Evolutionary conservation across 2,797 vertebrate species (phyloP), one percentile per base, ranked within the genome.

Genomic region (Sternarchorhynchus goeldii): DNA sequence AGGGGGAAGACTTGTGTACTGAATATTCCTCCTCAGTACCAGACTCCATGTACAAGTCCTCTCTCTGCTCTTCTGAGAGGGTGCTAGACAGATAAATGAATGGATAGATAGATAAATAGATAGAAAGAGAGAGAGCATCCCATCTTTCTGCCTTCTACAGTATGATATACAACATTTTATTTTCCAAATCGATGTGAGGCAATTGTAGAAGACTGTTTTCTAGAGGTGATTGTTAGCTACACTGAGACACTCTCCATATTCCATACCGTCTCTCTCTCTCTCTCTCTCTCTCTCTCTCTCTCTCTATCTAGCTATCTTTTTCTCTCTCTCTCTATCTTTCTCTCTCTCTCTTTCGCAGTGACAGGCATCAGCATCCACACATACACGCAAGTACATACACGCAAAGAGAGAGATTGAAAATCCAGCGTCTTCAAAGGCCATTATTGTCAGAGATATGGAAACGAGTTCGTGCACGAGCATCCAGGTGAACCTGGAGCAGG

Each of bases 1-100:
- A 92, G 93, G 92, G 93, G 92, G 91, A 91, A 92, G 86, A 86
- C 85, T 89, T 92, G 91, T 75, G 90, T 87, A 86, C 83, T 83
- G 82, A 12, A 90, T 89, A 86, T 14, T 17, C 65, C 70, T 3
- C 18, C 41, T 82, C 58, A 20, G 34, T n/a, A 18, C 6, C 45
- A 16, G 29, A 32, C 14, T 53, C 36, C 64, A 17, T 6, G 32
- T 65, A 57, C 18, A 16, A 55, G 29, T 16, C 45, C 21, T 31
- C 41, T 70, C 25, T 64, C 18, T 56, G 58, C 81, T 84, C 86
- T 81, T 85, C 82, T n/a, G 20, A 7, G 53, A 6, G 29, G 34
- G 29, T n/a, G 21, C 18, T 6, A 39, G 63, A 66, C 3, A 66
- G 65, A 59, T 78, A 41, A 41, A 41, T 41, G 39, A 41, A 41